Percentiles rank a stretch among this genome's conserved stretches.
These are phyloP conservation scores for Nesoenas mayeri DNA, from an alignment of 2,113 vertebrate species.

Conservation along the genomic window DNA sequence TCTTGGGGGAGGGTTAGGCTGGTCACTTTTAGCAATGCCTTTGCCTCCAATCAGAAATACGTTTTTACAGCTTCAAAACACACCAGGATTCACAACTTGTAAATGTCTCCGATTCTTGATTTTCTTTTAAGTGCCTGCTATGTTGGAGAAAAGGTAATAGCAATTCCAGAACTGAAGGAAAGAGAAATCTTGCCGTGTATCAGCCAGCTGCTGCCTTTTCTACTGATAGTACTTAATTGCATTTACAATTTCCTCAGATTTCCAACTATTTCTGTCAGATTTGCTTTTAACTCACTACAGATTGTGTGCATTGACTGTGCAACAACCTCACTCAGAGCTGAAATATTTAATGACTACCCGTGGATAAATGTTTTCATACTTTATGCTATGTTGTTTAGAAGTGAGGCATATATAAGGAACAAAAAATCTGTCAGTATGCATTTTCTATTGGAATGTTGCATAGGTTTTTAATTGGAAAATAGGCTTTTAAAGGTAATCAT, in stretches of 20 bases:
- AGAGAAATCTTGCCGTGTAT: conserved; percentile 5
- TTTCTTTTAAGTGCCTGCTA: conserved; percentile 27
- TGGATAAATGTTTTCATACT: conserved; percentile 82
- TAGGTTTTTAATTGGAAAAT: conserved; percentile 85
- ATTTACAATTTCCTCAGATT: conserved; percentile 61
- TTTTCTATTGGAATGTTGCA: conserved; percentile 76
- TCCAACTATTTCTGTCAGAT: conserved; percentile 67
- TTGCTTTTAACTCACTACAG: conserved; percentile 58
- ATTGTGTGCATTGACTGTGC: conserved; percentile 53
- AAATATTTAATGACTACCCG: conserved; percentile 67
- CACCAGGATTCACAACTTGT: conserved; percentile 26
- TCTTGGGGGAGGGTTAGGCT: neutral
- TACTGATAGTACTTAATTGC: conserved; percentile 52
- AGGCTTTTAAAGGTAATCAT: conserved; percentile 68
- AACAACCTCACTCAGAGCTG: conserved; percentile 46
- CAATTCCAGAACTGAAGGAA: neutral
- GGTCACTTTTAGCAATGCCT: neutral
- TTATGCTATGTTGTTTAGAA: conserved; percentile 70
- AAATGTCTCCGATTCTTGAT: neutral
- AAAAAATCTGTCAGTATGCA: conserved; percentile 82
- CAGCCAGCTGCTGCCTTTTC: conserved; percentile 36
- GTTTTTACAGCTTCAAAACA: conserved; percentile 21
- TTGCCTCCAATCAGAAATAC: neutral
- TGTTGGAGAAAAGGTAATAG: neutral
- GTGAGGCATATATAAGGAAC: conserved; percentile 79